phyloP scores from a whole-genome alignment of 2,113 vertebrate species.

The Theristicus caerulescens region DNA sequence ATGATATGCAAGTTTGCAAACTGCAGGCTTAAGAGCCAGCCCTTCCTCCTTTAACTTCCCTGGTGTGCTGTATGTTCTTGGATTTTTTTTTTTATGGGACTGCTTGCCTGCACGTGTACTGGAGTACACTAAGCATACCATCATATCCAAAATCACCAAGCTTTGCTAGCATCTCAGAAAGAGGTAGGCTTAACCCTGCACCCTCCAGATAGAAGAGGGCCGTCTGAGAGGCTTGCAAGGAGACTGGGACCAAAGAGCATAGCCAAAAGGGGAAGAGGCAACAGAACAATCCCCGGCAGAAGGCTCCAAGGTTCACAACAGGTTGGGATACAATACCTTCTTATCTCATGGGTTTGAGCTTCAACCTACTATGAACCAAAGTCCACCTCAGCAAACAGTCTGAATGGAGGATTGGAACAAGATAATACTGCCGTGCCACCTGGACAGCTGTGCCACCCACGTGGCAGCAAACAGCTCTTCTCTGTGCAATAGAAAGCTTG shows the following conservation, averaged over 20 bases:
- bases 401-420: rapidly evolving
- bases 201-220: neutral
- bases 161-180: neutral
- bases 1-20: neutral
- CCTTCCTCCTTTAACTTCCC: neutral
- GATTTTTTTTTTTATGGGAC: neutral
- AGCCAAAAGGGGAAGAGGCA: neutral
- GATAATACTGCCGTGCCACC: neutral
- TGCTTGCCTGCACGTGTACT: neutral
- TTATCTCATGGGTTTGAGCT: neutral
- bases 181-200: neutral
- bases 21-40: neutral
- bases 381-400: neutral
- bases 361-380: constrained; percentile 9
- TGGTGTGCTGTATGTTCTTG: neutral
- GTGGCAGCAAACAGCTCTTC: neutral
- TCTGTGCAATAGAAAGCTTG: rapidly evolving
- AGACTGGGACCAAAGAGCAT: rapidly evolving
- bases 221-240: neutral
- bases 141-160: rapidly evolving
- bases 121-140: neutral
- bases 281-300: neutral
- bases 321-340: neutral
- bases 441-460: neutral
- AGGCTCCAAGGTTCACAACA: neutral